phyloP scores from a whole-genome alignment of 2,113 vertebrate genomes.

The Indicator maculatus region DNA sequence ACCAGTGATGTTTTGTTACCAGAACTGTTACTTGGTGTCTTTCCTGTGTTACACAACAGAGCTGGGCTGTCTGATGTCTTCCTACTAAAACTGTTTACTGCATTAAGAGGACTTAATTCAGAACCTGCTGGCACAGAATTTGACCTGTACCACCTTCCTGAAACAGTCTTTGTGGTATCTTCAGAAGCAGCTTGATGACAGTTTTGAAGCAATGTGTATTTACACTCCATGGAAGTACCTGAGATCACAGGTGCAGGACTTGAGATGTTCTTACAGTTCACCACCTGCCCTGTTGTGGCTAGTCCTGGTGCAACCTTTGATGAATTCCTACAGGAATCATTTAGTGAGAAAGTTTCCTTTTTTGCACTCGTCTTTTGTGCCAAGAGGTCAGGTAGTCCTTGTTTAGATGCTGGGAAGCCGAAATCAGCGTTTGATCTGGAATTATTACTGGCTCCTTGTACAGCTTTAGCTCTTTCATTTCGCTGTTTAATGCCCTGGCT shows the following conservation, averaged over 20 bases:
- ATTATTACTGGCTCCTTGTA: neutral
- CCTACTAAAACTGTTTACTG: neutral
- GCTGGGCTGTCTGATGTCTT: neutral
- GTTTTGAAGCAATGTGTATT: neutral
- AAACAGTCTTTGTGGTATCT: neutral
- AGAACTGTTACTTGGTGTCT: neutral
- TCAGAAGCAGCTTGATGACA: neutral
- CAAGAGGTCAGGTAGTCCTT: neutral
- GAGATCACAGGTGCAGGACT: neutral
- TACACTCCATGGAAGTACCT: neutral
- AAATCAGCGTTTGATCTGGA: conserved; percentile 15
- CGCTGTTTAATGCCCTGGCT: conserved; percentile 67
- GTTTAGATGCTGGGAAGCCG: neutral
- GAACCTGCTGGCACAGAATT: conserved; percentile 21
- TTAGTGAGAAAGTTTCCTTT: neutral
- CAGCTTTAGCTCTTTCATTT: conserved; percentile 26
- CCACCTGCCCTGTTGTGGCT: neutral
- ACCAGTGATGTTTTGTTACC: conserved; percentile 2
- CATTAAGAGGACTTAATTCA: neutral
- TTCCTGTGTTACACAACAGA: neutral
- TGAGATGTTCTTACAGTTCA: conserved; percentile 9
- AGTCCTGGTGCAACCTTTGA: neutral
- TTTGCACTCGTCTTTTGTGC: neutral
- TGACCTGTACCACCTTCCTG: conserved; percentile 43
- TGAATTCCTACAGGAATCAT: neutral